Evolutionary conservation across 2,797 vertebrate genomes (phyloP), one percentile per base, ranked within the genome.

Genomic region (Ambastaia sidthimunki): DNA sequence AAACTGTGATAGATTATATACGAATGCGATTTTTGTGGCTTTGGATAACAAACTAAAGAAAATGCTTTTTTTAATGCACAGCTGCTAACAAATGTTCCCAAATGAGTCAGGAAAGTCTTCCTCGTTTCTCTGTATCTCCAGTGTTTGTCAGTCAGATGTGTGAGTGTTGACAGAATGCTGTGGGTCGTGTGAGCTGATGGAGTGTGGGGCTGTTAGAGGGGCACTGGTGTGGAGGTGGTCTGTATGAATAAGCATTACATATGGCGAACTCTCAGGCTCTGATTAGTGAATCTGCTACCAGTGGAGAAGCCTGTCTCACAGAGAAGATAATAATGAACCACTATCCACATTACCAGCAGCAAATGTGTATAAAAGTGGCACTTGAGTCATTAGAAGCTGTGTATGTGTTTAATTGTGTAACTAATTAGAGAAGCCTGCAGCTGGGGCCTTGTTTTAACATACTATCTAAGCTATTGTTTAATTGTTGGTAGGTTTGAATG

Each of bases 261-360:
- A 89, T 72, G 77, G 81, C 69, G 60, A 77, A 65, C 37, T 34
- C 78, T 82, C 84, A 80, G 63, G 75, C 83, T 81, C 78, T 74
- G 86, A 91, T 91, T 87, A 89, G 88, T 87, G 85, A 87, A 84
- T 89, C 71, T 79, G 71, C 80, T 13, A 82, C 88, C 87, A 88
- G 85, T 82, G 69, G 71, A 82, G 59, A 69, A 48, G 25, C 52
- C 52, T 48, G n/a, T n/a, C 78, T 78, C 34, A 13, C 71, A 71
- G 66, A 54, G 41, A 80, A 57, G 70, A 69, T 60, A 21, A 21
- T 52, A 68, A 77, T 77, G 70, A 70, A 74, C 50, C 50, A 76
- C n/a, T 15, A 21, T 41, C 44, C 23, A 44, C 67, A 76, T 75
- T 71, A 50, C 55, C 71, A 15, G 48, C 66, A 74, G 55, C 76